Evolutionary conservation across 2,113 vertebrate genomes (phyloP).

Genomic region (Chinchilla lanigera): DNA sequence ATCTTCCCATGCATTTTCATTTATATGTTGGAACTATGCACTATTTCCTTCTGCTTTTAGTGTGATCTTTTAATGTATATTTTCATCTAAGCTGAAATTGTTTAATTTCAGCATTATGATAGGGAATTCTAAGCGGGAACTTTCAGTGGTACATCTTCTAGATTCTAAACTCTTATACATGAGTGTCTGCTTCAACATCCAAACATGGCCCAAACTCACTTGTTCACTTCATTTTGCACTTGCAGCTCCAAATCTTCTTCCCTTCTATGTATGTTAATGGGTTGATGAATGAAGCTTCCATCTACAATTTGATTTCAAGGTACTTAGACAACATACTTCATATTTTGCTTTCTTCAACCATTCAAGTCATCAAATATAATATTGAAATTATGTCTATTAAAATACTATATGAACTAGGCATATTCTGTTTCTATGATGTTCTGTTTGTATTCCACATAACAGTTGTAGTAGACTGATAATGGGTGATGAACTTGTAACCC

Average conservation of each 20-base stretch:
- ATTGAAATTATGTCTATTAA: neutral
- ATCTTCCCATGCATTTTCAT: too few relatives aligned
- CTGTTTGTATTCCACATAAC: neutral
- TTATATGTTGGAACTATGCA: too few relatives aligned
- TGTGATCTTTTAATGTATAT: neutral
- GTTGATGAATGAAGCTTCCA: neutral
- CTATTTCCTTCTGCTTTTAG: neutral
- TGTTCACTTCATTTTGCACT: neutral
- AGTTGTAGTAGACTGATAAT: too few relatives aligned
- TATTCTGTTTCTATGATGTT: too few relatives aligned
- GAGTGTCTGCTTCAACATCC: too few relatives aligned
- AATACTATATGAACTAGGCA: neutral
- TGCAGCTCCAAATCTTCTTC: neutral
- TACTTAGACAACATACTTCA: neutral
- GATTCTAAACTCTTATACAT: neutral
- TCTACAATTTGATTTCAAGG: neutral
- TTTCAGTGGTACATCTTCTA: neutral
- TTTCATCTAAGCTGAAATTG: neutral
- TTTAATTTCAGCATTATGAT: neutral
- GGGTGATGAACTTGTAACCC: too few relatives aligned
- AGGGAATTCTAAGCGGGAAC: too few relatives aligned
- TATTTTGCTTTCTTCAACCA: neutral
- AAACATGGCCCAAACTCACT: neutral
- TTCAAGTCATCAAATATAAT: neutral
- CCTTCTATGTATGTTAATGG: neutral